Percentiles rank a stretch among this genome's conserved stretches.
Evolutionary conservation across 2,113 vertebrate genomes (phyloP).

Genomic region (Irena cyanogastra): DNA sequence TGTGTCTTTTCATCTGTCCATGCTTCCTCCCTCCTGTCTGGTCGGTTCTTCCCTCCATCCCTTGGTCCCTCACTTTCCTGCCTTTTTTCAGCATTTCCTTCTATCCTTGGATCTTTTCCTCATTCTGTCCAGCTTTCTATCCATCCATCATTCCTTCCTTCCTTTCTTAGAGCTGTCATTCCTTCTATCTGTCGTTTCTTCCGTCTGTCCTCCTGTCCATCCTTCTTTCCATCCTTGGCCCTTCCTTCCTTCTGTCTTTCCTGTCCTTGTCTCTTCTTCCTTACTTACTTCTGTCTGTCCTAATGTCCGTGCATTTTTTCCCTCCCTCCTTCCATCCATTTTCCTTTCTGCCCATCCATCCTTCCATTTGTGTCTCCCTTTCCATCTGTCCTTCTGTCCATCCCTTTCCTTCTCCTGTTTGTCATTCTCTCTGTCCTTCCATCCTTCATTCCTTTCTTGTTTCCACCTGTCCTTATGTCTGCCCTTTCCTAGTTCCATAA

Average conservation of each 20-base stretch:
- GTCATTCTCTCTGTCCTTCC: neutral
- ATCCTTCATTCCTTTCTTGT: neutral
- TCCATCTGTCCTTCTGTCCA: neutral
- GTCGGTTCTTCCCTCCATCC: neutral
- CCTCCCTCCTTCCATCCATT: neutral
- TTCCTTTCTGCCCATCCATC: neutral
- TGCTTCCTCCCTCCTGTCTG: neutral
- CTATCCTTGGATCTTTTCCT: neutral
- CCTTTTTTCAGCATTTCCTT: neutral
- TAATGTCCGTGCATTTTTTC: neutral
- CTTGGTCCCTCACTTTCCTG: neutral
- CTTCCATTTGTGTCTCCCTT: neutral
- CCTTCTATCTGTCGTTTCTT: neutral
- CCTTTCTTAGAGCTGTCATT: rapidly evolving
- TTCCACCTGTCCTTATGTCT: neutral
- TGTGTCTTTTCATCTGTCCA: neutral
- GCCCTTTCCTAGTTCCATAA: neutral
- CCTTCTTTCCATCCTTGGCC: neutral
- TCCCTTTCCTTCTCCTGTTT: neutral
- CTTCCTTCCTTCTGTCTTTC: neutral
- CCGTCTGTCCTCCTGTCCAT: neutral
- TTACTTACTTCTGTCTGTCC: neutral
- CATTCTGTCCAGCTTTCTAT: neutral
- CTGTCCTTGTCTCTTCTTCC: neutral
- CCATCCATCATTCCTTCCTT: neutral